Evolutionary conservation across 2,888 invertebrate species (phyloP), one percentile per base, ranked within the genome.

Genomic region (Scaptomyza tumidula): DNA sequence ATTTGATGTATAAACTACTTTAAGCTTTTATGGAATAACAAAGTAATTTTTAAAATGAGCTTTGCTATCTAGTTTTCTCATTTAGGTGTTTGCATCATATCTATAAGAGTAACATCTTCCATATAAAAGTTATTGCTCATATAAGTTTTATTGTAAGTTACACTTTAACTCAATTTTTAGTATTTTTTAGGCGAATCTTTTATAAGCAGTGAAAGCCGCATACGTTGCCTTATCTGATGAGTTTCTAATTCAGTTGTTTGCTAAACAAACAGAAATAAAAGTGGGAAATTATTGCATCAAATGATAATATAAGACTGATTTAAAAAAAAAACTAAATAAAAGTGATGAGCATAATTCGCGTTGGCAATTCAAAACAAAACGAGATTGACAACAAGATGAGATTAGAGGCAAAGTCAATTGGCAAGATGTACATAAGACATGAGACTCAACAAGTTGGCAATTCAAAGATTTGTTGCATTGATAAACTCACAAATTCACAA

Each of bases 401-500:
- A 44, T 24, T 39, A 16, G 16, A 49, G 9, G 16, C 52, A 29
- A 16, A 43, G 54, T 7, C 33, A 56, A 73, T 73, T 59, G 49
- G 35, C 29, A 24, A 45, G 6, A 44, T 58, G 35, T 41, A 56
- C 13, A 24, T 6, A 6, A 49, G 27, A 56, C 13, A 24, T 6
- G 6, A 49, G 27, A 44, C 19, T 35, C 19, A 59, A 43, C 56
- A 71, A 54, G 56, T 56, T 71, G 54, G 50, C 43, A 52, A 63
- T 39, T 44, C 55, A 24, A 33, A 31, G 45, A 69, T 59, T 70
- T 65, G 55, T 58, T 59, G 61, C 61, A 66, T 78, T 75, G 60
- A 66, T 67, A 63, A 52, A 63, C 63, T 31, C 63, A 45, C 37
- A 50, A 60, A 52, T 62, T 63, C 58, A 59, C 65, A 69, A 78